Conservation (phyloP, 2,888 invertebrate species). For the Lasiommata megera region DNA sequence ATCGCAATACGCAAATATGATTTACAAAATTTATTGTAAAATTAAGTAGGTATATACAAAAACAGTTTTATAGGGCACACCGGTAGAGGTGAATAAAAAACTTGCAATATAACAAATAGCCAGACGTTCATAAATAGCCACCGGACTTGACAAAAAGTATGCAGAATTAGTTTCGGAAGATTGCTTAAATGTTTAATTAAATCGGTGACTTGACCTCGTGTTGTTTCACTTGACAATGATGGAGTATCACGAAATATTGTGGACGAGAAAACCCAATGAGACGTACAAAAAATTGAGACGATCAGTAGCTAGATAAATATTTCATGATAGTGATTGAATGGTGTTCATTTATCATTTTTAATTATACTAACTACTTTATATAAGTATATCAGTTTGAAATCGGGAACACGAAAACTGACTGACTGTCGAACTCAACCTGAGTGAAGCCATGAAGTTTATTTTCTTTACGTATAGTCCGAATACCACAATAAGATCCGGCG, state of each 20-base stretch:
- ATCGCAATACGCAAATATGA: neutral
- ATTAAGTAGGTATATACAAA: neutral
- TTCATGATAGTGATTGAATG: too few relatives aligned
- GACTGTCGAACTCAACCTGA: too few relatives aligned
- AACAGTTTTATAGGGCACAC: neutral
- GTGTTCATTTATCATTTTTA: too few relatives aligned
- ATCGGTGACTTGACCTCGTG: slow-evolving; percentile 26
- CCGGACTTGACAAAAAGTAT: slow-evolving; percentile 3
- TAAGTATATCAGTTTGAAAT: too few relatives aligned
- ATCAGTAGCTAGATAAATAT: too few relatives aligned
- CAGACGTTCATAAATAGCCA: slow-evolving; percentile 1
- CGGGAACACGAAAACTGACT: too few relatives aligned
- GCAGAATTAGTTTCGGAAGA: slow-evolving; percentile 21
- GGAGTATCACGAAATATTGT: slow-evolving; percentile 11
- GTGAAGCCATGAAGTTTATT: too few relatives aligned
- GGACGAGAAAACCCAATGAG: neutral
- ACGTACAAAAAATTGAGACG: neutral
- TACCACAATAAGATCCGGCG: too few relatives aligned
- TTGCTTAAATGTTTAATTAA: slow-evolving; percentile 30
- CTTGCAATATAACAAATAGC: slow-evolving; percentile 6
- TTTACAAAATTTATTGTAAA: slow-evolving; percentile 3
- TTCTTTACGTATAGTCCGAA: too few relatives aligned
- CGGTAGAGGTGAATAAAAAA: neutral
- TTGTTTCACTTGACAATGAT: slow-evolving; percentile 36
- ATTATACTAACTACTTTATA: too few relatives aligned